Percentiles rank a stretch among this genome's conserved stretches.
These are phyloP conservation scores for Lithosia quadra DNA, from an alignment of 2,888 invertebrate genomes.

Conservation along the genomic window DNA sequence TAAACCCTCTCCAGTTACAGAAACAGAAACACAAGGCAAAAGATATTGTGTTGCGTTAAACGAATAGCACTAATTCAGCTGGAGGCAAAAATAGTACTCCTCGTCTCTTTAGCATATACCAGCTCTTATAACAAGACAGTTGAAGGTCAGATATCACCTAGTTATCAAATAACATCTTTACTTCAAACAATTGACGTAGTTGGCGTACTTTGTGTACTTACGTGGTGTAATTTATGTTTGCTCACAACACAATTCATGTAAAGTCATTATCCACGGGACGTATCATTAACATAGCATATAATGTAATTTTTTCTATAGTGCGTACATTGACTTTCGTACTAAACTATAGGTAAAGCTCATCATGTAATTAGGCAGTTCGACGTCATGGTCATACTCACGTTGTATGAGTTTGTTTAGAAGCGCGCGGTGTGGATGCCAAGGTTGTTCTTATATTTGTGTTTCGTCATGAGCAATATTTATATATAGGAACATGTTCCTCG, in stretches of 20 bases:
- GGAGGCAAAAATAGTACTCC: background rate
- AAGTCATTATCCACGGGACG: background rate
- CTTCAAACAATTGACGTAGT: slow-evolving; percentile 2
- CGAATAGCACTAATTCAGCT: background rate
- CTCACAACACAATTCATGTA: background rate
- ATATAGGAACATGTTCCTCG: slow-evolving; percentile 31
- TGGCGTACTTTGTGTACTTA: background rate
- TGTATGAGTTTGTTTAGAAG: slow-evolving; percentile 57
- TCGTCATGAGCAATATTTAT: slow-evolving; percentile 28
- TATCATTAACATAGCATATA: background rate
- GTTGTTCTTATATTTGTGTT: slow-evolving; percentile 60
- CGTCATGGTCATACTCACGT: slow-evolving; percentile 43
- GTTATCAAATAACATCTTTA: background rate
- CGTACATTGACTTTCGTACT: slow-evolving; percentile 1
- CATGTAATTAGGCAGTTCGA: slow-evolving; percentile 51
- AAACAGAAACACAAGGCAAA: too few relatives aligned
- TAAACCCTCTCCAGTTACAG: background rate
- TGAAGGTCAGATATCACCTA: background rate
- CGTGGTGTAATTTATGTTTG: background rate
- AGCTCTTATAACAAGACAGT: background rate
- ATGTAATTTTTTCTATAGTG: background rate
- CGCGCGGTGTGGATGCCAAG: slow-evolving; percentile 65
- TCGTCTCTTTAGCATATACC: background rate
- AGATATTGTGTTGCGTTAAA: background rate
- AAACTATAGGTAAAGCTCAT: slow-evolving; percentile 34